Percentiles rank a stretch among this genome's conserved stretches.
Conservation (phyloP, 2,888 invertebrate genomes). For the Thumatha senex region DNA sequence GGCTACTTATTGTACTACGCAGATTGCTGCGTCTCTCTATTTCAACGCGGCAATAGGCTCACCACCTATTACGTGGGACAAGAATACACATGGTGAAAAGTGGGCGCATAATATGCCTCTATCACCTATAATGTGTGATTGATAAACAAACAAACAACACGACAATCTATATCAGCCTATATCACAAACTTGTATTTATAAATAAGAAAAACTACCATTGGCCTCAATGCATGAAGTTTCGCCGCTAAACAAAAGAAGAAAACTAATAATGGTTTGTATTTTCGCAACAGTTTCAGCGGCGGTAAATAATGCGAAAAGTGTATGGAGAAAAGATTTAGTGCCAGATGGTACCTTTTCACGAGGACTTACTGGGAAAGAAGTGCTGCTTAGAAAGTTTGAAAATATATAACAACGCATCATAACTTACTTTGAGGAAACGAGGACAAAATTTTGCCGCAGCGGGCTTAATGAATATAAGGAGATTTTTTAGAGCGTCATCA, state of each 20-base stretch:
- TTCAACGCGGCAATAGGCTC: too few species aligned
- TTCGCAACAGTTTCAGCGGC: slow-evolving; percentile 34
- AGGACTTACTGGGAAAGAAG: slow-evolving; percentile 9
- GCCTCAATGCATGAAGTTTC: slow-evolving; percentile 36
- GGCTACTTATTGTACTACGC: too few species aligned
- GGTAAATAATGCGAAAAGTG: slow-evolving; percentile 49
- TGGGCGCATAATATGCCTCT: too few species aligned
- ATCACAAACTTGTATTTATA: slow-evolving; percentile 31
- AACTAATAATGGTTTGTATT: slow-evolving; percentile 61
- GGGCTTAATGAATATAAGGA: too few species aligned
- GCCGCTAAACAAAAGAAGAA: slow-evolving; percentile 51
- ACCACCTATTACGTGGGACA: too few species aligned
- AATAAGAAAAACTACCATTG: slow-evolving; percentile 45
- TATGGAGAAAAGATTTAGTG: slow-evolving; percentile 32
- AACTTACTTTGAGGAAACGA: neutral
- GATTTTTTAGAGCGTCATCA: too few species aligned
- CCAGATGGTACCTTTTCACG: slow-evolving; percentile 11
- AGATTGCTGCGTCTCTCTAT: too few species aligned
- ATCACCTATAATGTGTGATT: too few species aligned
- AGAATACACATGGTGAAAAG: too few species aligned
- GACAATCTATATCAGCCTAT: slow-evolving; percentile 24
- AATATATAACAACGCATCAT: slow-evolving; percentile 1
- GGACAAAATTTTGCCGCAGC: too few species aligned
- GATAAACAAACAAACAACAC: too few species aligned
- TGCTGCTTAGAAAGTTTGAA: slow-evolving; percentile 4